A percentile compares a stretch with the other conserved stretches of the same genome.
phyloP scores from a whole-genome alignment of 2,797 vertebrate species.

The Falco berigora region DNA sequence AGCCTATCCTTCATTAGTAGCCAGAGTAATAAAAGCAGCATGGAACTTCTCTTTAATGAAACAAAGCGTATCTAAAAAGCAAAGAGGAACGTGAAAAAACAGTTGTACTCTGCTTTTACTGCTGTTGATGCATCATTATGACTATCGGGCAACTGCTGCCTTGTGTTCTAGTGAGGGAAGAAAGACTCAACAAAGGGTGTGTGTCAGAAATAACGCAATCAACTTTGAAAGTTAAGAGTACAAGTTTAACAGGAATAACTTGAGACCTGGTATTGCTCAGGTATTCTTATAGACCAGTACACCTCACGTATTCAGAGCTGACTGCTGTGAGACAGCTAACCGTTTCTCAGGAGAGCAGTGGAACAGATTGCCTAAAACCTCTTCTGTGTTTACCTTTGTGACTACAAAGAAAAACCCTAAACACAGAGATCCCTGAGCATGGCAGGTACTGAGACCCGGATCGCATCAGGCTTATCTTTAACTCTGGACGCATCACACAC shows the following conservation, averaged over 20 bases:
- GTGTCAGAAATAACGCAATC: neutral
- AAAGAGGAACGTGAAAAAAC: accelerated
- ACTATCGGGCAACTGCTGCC: neutral
- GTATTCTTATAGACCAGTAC: neutral
- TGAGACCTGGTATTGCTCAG: neutral
- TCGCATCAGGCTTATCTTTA: neutral
- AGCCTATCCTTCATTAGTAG: neutral
- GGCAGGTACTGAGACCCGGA: neutral
- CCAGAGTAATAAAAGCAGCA: slow-evolving; percentile 7
- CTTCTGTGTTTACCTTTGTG: neutral
- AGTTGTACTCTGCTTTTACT: neutral
- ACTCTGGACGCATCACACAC: neutral
- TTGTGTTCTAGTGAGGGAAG: neutral
- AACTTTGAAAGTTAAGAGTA: neutral
- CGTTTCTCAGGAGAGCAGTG: neutral
- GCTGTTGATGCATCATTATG: neutral
- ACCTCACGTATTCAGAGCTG: neutral
- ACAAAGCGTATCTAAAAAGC: neutral
- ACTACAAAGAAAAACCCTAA: neutral
- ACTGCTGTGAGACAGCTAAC: neutral
- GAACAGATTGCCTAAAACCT: neutral
- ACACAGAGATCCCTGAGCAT: accelerated
- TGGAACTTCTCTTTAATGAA: neutral
- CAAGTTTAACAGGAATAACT: neutral
- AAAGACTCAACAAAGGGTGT: neutral